These are phyloP conservation scores for Pangasius krempfi DNA, from an alignment of 2,797 vertebrate species.

Conservation along the genomic window DNA sequence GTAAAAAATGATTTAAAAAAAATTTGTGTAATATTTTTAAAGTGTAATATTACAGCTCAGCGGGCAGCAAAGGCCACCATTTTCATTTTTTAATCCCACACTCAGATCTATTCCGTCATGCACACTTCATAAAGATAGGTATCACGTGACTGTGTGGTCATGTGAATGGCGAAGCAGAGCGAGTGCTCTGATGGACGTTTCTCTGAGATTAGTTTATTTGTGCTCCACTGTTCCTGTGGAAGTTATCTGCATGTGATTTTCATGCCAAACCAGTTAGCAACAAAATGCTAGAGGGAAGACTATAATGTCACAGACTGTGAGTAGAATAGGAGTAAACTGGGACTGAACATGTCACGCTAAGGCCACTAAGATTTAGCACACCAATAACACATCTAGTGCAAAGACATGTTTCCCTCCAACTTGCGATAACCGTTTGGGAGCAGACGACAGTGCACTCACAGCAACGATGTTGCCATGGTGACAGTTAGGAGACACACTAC, in stretches of 20 bases:
- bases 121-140: background rate
- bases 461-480: conserved; percentile 45
- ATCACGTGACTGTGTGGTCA: background rate
- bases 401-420: conserved; percentile 19
- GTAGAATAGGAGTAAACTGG: background rate
- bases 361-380: conserved; percentile 6
- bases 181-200: too few relatives aligned
- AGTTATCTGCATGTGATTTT: background rate
- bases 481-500: conserved; percentile 34
- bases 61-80: background rate
- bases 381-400: background rate
- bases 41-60: background rate
- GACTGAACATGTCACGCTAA: background rate
- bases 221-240: background rate
- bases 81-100: background rate
- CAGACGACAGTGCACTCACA: conserved; percentile 3
- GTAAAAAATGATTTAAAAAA: background rate
- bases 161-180: background rate
- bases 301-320: background rate
- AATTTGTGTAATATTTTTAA: background rate
- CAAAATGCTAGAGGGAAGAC: background rate
- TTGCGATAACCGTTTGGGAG: conserved; percentile 17
- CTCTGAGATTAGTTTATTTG: background rate
- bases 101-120: background rate
- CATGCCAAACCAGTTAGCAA: background rate